Percentiles rank a stretch among this genome's conserved stretches.
Evolutionary conservation across 1,140 invertebrate genomes (phyloP).

Genomic region (Adoxophyes honmai): DNA sequence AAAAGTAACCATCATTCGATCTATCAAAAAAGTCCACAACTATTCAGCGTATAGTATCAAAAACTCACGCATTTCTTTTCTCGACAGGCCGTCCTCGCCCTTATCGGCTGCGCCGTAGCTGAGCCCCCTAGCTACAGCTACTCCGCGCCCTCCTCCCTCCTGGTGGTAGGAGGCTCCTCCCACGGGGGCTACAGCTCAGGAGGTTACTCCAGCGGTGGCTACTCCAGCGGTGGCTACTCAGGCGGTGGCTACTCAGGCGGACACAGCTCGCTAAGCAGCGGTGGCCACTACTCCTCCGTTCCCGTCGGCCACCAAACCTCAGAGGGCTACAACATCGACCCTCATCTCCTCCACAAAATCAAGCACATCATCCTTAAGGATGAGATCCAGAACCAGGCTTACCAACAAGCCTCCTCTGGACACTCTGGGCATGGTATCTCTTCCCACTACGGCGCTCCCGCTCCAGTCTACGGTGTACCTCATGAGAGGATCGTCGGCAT

Average conservation of each 20-base stretch:
- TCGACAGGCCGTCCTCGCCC: constrained; percentile 67
- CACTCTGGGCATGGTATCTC: constrained; percentile 74
- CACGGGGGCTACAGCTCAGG: constrained; percentile 49
- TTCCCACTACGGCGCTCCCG: constrained; percentile 78
- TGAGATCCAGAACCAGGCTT: constrained; percentile 80
- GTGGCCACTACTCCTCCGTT: constrained; percentile 85
- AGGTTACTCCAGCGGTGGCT: constrained; percentile 46
- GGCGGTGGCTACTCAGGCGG: constrained; percentile 40
- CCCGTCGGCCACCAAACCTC: constrained; percentile 84
- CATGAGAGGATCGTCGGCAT: constrained; percentile 80
- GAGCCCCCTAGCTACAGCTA: constrained; percentile 60
- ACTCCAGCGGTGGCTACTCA: constrained; percentile 35
- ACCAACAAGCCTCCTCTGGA: constrained; percentile 57
- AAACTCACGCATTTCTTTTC: too few relatives aligned
- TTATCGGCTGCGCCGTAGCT: constrained; percentile 68
- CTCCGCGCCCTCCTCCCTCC: constrained; percentile 25
- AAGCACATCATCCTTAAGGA: constrained; percentile 89
- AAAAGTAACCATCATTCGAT: too few relatives aligned
- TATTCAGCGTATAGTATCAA: too few relatives aligned
- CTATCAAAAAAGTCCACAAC: too few relatives aligned
- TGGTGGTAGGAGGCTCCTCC: constrained; percentile 50
- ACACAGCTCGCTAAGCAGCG: constrained; percentile 78
- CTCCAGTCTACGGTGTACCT: constrained; percentile 78
- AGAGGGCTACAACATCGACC: constrained; percentile 88
- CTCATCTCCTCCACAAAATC: constrained; percentile 86